These are phyloP conservation scores for Cirrhinus mrigala DNA, from an alignment of 2,797 vertebrate species.

Conservation along the genomic window DNA sequence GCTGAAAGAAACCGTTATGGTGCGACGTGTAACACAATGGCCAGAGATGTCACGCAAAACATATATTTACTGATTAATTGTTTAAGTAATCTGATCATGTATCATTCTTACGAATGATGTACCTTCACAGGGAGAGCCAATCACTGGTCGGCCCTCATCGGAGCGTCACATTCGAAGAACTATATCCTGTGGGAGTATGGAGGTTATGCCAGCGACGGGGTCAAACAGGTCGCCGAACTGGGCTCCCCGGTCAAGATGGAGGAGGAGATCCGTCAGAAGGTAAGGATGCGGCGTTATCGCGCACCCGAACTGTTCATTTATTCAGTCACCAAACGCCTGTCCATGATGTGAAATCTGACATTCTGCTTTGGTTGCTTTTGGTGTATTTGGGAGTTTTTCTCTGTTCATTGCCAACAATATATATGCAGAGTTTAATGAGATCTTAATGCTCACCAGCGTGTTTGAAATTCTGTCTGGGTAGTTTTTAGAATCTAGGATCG, in stretches of 20 bases:
- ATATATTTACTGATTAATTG: not conserved
- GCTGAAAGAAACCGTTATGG: too few relatives aligned
- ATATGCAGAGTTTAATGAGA: not conserved
- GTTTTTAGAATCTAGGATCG: constrained; percentile 6
- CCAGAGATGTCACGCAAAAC: too few relatives aligned
- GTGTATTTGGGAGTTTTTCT: too few relatives aligned
- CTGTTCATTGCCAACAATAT: not conserved
- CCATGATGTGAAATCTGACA: not conserved
- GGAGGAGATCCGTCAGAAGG: constrained; percentile 97
- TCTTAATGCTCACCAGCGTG: not conserved
- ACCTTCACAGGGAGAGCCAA: constrained; percentile 88
- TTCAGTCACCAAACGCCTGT: not conserved
- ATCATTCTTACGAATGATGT: not conserved
- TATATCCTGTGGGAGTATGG: constrained; percentile 98
- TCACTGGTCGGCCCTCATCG: constrained; percentile 98
- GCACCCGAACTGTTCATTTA: not conserved
- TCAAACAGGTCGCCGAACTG: constrained; percentile 94
- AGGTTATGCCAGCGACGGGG: constrained; percentile 90
- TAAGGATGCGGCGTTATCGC: constrained; percentile 68
- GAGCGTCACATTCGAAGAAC: constrained; percentile 93
- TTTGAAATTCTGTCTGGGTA: not conserved
- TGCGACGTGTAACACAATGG: too few relatives aligned
- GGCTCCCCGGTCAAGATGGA: constrained; percentile 99
- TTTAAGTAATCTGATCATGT: not conserved
- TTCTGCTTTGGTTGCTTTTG: not conserved